Evolutionary conservation across 1,140 invertebrate genomes (phyloP).

Genomic region (Magallana gigas): DNA sequence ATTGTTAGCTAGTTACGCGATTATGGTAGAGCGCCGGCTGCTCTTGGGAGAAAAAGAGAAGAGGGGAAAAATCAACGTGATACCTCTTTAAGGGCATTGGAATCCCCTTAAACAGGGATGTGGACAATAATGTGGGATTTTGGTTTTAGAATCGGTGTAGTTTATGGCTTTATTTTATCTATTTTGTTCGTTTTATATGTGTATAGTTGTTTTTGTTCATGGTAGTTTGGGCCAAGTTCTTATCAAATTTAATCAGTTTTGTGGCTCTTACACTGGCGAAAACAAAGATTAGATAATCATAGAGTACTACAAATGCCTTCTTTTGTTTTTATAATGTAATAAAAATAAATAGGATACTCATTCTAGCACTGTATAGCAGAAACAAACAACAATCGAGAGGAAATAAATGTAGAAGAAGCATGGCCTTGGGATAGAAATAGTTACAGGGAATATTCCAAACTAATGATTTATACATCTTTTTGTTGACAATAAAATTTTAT

Average conservation of each 20-base stretch:
- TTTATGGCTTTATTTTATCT: not conserved
- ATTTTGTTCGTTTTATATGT: not conserved
- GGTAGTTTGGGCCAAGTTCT: not conserved
- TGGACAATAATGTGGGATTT: not conserved
- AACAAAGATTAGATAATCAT: not conserved
- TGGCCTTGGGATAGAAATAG: no score
- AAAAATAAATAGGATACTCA: not conserved
- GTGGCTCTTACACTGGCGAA: not conserved
- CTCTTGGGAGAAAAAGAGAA: not conserved
- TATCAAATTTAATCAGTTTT: slow-evolving; percentile 19
- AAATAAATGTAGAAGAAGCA: no score
- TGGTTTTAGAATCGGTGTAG: not conserved
- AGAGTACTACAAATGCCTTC: not conserved
- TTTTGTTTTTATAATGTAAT: slow-evolving; percentile 4
- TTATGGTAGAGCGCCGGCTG: slow-evolving; percentile 16
- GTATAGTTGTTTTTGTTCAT: not conserved
- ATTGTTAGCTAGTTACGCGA: slow-evolving; percentile 30
- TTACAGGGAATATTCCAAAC: no score
- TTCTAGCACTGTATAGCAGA: not conserved
- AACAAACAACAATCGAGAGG: no score
- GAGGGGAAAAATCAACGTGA: not conserved
- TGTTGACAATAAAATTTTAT: no score
- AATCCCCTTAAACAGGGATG: not conserved
- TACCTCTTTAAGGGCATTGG: not conserved
- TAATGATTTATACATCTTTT: no score